Conservation (phyloP, 2,888 invertebrate genomes). For the Omphaloscelis lunosa region DNA sequence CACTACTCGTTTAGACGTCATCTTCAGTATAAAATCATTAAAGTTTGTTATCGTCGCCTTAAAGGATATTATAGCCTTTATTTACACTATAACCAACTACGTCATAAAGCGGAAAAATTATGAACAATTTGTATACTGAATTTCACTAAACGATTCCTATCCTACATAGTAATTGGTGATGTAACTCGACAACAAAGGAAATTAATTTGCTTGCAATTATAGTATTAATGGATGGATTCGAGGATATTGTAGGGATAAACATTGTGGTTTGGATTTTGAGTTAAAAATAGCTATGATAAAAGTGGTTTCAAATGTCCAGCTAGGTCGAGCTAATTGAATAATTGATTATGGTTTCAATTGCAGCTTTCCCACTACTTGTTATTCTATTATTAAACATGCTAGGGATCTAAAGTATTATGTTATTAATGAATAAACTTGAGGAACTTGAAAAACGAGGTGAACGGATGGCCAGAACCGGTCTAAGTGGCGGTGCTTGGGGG, state of each 20-base stretch:
- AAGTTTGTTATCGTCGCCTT: no score
- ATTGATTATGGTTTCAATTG: constrained; percentile 36
- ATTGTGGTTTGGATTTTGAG: not conserved
- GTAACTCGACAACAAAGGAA: not conserved
- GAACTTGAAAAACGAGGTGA: not conserved
- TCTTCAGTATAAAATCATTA: no score
- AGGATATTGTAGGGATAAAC: not conserved
- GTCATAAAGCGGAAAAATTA: constrained; percentile 3
- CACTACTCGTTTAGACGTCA: no score
- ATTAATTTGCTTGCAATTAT: not conserved
- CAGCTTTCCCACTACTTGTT: constrained; percentile 24
- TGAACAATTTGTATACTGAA: not conserved
- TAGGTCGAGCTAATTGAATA: constrained; percentile 30
- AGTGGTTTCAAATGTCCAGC: constrained; percentile 19
- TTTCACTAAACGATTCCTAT: not conserved
- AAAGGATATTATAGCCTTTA: not conserved
- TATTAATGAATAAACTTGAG: not conserved
- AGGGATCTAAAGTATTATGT: not conserved
- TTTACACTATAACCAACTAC: not conserved
- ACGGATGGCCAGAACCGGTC: not conserved
- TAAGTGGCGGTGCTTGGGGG: not conserved
- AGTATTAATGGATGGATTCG: not conserved
- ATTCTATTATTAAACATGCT: not conserved
- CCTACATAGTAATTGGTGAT: not conserved
- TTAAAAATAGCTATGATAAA: constrained; percentile 28